phyloP scores from a whole-genome alignment of 2,113 vertebrate genomes.

The Aegithalos caudatus region DNA sequence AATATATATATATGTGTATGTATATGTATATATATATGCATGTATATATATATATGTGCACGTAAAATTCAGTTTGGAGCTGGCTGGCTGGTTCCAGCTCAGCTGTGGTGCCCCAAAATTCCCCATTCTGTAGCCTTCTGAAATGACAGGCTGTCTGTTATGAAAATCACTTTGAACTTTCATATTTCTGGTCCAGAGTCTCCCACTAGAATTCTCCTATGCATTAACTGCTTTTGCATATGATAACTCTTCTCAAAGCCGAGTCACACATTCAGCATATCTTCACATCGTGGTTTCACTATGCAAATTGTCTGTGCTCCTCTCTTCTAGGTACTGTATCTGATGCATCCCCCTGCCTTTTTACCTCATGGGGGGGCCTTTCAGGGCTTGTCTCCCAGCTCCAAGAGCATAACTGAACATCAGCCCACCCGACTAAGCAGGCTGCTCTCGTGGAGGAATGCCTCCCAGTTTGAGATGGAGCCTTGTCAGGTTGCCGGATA shows the following conservation, averaged over 20 bases:
- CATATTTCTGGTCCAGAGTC: not conserved
- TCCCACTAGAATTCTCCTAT: not conserved
- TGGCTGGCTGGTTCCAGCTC: not conserved
- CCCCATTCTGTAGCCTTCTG: not conserved
- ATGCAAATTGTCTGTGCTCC: not conserved
- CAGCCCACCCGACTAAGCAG: not conserved
- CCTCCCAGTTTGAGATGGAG: not conserved
- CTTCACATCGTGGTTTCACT: not conserved
- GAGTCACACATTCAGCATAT: not conserved
- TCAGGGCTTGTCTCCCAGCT: not conserved
- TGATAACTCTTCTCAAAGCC: not conserved
- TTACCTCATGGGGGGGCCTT: not conserved
- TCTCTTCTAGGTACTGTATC: not conserved
- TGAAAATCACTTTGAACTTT: not conserved
- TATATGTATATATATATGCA: accelerated
- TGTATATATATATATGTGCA: not conserved
- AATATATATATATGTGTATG: not conserved
- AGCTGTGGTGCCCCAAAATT: not conserved
- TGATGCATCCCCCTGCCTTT: not conserved
- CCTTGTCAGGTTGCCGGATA: not conserved
- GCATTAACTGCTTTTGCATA: not conserved
- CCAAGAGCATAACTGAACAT: not conserved
- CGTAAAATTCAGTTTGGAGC: not conserved
- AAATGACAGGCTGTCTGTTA: not conserved
- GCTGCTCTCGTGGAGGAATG: not conserved